Conservation (phyloP, 2,113 vertebrate genomes). For the Microtus pennsylvanicus region DNA sequence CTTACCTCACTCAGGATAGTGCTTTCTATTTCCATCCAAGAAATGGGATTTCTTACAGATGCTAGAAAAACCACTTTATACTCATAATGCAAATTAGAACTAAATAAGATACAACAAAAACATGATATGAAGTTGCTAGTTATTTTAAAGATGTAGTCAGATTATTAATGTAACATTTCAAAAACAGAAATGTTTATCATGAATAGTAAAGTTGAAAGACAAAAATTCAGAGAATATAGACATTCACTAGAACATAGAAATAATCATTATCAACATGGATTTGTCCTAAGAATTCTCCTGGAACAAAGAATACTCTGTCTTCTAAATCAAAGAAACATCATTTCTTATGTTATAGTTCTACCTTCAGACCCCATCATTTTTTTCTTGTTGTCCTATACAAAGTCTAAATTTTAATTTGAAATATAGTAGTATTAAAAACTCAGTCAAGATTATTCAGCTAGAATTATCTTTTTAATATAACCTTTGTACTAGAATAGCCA, state of each 20-base stretch:
- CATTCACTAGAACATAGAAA: conserved; percentile 52
- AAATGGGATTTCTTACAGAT: conserved; percentile 14
- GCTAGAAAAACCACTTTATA: neutral
- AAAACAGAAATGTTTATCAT: conserved; percentile 61
- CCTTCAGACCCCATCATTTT: neutral
- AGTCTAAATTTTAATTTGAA: conserved; percentile 61
- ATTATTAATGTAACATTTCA: conserved; percentile 63
- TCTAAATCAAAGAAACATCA: neutral
- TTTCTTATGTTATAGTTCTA: neutral
- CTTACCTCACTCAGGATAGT: no score
- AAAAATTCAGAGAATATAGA: neutral
- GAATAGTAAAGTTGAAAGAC: conserved; percentile 1
- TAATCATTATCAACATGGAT: conserved; percentile 37
- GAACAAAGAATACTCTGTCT: neutral
- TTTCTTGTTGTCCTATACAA: conserved; percentile 24
- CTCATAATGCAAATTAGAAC: neutral
- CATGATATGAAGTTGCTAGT: conserved; percentile 58
- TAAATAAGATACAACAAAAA: neutral
- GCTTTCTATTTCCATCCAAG: no score
- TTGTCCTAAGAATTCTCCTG: conserved; percentile 40
- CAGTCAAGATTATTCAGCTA: conserved; percentile 68
- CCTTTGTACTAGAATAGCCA: conserved; percentile 72
- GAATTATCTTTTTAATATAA: conserved; percentile 81
- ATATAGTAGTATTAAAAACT: conserved; percentile 74
- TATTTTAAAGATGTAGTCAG: conserved; percentile 73